Evolutionary conservation across 2,797 vertebrate species (phyloP), one percentile per base, ranked within the genome.

Genomic region (Uromys caudimaculatus): DNA sequence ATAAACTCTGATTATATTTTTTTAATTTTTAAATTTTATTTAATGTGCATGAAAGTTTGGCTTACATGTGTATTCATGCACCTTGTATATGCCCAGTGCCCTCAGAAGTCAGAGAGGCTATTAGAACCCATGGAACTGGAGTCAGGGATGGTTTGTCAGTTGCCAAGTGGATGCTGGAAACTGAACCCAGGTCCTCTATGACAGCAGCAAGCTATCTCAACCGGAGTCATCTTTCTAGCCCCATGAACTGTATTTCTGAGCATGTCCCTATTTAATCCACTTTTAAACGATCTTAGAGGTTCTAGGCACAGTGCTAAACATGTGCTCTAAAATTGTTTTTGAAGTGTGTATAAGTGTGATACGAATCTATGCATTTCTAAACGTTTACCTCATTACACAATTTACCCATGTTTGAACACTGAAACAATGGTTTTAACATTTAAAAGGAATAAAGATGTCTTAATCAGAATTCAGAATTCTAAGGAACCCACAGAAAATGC

Each of bases 301-400:
- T 93, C 76, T 69, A 82, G 32, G 17, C 60, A 64, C 17, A 82
- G 78, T 64, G 4, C 41, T 62, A 94, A 93, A 64, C 19, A 10
- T 83, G 7, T 35, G 86, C 38, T 60, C 76, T 90, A 44, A 76
- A 76, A 38, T 69, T 69, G 29, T 16, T 9, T 93, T 73, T 73
- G 38, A 79, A 95, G 50, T 83, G 13, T 8, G 35, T 54, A 32
- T 81, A 83, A 89, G 4, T 76, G 73, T 76, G 67, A 41, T 75
- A 76, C 85, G 23, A 94, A 88, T 62, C 23, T 82, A 47, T 44
- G 58, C n/a, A 50, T 96, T 93, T 91, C 38, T 94, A 35, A 95
- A 32, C 69, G 23, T 77, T 93, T 91, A 69, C 35, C 12, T 67
- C 86, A 76, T 81, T 27, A 38, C 56, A 23, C 12, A 16, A 64